These are phyloP conservation scores for Crematogaster levior DNA, from an alignment of 2,888 invertebrate species.

Conservation along the genomic window DNA sequence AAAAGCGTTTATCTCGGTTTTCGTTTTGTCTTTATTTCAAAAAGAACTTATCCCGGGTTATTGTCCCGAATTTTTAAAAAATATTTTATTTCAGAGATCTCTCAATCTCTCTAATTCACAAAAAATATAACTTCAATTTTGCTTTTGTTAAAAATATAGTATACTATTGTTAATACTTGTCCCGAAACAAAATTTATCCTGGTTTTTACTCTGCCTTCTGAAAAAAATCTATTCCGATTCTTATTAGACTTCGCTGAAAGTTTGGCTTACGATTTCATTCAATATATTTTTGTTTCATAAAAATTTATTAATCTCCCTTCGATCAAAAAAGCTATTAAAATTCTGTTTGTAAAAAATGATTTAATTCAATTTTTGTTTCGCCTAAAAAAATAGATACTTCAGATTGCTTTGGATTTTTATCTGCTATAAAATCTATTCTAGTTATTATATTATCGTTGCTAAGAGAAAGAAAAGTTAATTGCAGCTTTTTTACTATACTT, in stretches of 20 bases:
- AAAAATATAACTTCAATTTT: constrained; percentile 5
- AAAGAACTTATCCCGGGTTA: background rate
- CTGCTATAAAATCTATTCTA: background rate
- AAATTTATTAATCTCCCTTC: background rate
- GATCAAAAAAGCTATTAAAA: background rate
- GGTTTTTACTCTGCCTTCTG: background rate
- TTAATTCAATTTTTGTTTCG: background rate
- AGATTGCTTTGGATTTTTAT: background rate
- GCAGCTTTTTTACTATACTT: background rate
- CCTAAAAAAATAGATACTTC: background rate
- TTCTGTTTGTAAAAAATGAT: background rate
- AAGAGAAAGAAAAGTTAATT: constrained; percentile 3
- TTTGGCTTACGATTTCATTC: background rate
- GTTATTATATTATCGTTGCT: background rate
- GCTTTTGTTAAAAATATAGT: background rate
- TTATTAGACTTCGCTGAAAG: constrained; percentile 4
- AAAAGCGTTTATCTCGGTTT: background rate
- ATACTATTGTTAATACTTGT: background rate
- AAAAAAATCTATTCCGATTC: constrained; percentile 16
- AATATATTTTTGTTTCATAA: background rate
- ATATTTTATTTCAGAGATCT: background rate
- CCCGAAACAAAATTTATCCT: constrained; percentile 5
- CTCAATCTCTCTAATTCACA: background rate
- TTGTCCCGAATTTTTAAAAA: background rate
- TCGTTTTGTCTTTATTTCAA: constrained; percentile 10